Evolutionary conservation across 2,888 invertebrate species (phyloP).

Genomic region (Nymphalis polychloros): DNA sequence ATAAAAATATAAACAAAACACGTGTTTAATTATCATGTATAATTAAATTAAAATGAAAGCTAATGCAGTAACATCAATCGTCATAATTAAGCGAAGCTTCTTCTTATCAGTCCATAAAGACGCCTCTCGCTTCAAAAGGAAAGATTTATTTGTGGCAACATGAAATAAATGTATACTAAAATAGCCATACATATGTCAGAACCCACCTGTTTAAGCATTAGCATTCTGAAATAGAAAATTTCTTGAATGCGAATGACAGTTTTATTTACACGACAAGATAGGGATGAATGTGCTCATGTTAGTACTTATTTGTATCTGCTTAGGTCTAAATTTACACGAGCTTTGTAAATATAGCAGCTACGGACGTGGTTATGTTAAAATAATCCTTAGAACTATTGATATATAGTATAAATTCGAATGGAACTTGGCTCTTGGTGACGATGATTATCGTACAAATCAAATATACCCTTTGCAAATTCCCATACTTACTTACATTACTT

Average conservation of each 20-base stretch:
- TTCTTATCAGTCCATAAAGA: constrained; percentile 64
- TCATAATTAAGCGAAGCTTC: constrained; percentile 39
- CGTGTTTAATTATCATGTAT: constrained; percentile 32
- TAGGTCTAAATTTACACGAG: constrained; percentile 16
- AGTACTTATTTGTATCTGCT: constrained; percentile 15
- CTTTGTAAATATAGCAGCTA: background rate
- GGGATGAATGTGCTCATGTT: constrained; percentile 21
- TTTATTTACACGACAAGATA: constrained; percentile 36
- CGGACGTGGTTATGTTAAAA: background rate
- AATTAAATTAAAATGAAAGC: constrained; percentile 33
- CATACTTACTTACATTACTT: constrained; percentile 17
- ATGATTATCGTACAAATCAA: background rate
- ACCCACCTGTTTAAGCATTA: constrained; percentile 67
- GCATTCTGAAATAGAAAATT: constrained; percentile 64
- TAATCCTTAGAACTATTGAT: background rate
- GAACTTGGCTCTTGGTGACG: too few relatives aligned
- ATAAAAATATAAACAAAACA: background rate
- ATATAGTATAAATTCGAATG: constrained; percentile 3
- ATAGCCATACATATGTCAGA: constrained; percentile 57
- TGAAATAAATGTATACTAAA: constrained; percentile 50
- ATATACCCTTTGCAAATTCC: constrained; percentile 11
- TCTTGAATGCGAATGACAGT: constrained; percentile 58
- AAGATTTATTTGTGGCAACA: constrained; percentile 60
- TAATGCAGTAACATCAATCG: constrained; percentile 37
- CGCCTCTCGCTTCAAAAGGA: constrained; percentile 65